Evolutionary conservation across 2,888 invertebrate genomes (phyloP), one percentile per base, ranked within the genome.

Genomic region (Trachelus stipa): DNA sequence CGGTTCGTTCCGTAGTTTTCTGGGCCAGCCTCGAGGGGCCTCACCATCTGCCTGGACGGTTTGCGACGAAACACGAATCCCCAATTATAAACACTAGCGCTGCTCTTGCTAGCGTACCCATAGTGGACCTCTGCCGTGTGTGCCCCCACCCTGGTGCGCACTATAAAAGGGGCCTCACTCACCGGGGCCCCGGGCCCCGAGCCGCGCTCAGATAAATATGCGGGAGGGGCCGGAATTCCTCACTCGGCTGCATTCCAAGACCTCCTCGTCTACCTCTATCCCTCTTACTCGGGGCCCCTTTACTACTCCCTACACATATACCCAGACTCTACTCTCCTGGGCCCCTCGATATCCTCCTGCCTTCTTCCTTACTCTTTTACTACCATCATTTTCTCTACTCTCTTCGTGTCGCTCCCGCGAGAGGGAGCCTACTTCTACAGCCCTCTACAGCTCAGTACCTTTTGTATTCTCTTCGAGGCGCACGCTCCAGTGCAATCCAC

Each of bases 111-210:
- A 92, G 92, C 91, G 92, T 93, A 92, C 92, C 92, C 91, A 91
- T 92, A 88, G 93, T 93, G 93, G 93, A 93, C 93, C 92, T 92
- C 91, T 92, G 92, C 87, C 92, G 71, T 34, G 4, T 23, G 71
- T 91, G 92, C 92, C 88, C 85, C 87, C 90, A 83, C 89, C 79
- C 79, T 76, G 82, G 77, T 81, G 82, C 81, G 81, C 81, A 83
- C 83, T 83, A 81, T 83, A 81, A 83, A 82, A 83, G 84, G 85
- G 83, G 88, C 84, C 82, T 81, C 81, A 81, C 83, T 82, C 78
- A 81, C 82, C 84, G 84, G 81, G 83, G 84, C 83, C 84, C 81
- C 84, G 81, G 82, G 87, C 84, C 85, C 91, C 89, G 85, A 87
- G 85, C 84, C 77, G 81, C 85, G 88, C 82, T 90, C 88, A 87